phyloP scores from a whole-genome alignment of 1,140 invertebrate species.

The Oncopodura yosiiana region DNA sequence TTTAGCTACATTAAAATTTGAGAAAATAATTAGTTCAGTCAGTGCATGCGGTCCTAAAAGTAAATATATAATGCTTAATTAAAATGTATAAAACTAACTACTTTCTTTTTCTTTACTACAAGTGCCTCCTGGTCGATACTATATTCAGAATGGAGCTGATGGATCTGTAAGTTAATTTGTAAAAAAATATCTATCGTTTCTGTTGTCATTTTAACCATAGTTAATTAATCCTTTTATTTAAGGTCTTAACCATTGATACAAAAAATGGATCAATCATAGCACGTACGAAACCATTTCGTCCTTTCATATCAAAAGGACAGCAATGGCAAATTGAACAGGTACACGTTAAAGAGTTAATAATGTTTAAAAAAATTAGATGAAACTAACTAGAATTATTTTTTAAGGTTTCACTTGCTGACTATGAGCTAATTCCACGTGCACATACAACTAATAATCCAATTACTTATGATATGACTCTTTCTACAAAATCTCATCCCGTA shows the following conservation, averaged over 20 bases:
- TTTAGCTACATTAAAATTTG: conserved; percentile 19
- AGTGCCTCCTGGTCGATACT: conserved; percentile 19
- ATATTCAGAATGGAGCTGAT: conserved; percentile 20
- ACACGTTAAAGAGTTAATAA: no score
- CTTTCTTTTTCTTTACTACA: not conserved
- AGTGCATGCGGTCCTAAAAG: conserved; percentile 29
- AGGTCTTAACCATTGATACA: conserved; percentile 12
- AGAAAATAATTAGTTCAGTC: conserved; percentile 24
- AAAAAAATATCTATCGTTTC: not conserved
- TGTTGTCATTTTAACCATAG: not conserved
- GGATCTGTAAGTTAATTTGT: conserved; percentile 8
- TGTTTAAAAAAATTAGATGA: not conserved
- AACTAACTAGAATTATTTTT: conserved; percentile 1
- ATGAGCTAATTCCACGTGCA: conserved; percentile 20
- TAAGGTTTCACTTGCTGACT: conserved; percentile 9
- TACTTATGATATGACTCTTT: conserved; percentile 17
- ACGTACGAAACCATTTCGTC: conserved; percentile 7
- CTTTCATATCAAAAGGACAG: conserved; percentile 21
- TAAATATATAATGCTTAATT: not conserved
- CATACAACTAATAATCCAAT: conserved; percentile 20
- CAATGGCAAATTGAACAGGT: conserved; percentile 25
- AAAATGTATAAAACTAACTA: not conserved
- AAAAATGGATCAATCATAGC: conserved; percentile 7
- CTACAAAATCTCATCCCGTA: conserved; percentile 4
- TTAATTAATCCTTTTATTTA: not conserved